A percentile compares a stretch with the other conserved stretches of the same genome.
phyloP scores from a whole-genome alignment of 2,888 invertebrate species.

The Ceriagrion tenellum region DNA sequence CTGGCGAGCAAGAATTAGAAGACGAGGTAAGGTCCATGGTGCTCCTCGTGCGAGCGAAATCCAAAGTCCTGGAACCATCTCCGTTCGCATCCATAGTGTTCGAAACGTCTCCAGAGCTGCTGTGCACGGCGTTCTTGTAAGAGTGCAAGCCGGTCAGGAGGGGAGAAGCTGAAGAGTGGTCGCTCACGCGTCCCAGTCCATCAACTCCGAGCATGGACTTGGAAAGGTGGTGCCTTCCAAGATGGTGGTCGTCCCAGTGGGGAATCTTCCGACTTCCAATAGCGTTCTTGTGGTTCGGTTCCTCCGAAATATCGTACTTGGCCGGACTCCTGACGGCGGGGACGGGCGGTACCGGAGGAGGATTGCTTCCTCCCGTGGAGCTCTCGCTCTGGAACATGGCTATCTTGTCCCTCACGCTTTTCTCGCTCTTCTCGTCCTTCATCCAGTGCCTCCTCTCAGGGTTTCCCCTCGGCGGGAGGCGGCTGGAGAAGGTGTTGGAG shows the following conservation, averaged over 20 bases:
- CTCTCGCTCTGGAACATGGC: conserved; percentile 88
- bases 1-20: conserved; percentile 73
- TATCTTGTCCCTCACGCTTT: conserved; percentile 91
- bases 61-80: conserved; percentile 68
- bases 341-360: conserved; percentile 76
- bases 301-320: conserved; percentile 74
- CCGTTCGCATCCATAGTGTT: conserved; percentile 38
- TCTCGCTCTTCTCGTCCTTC: conserved; percentile 89
- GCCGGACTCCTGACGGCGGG: conserved; percentile 76
- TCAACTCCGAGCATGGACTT: conserved; percentile 52
- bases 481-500: conserved; percentile 8
- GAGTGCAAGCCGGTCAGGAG: neutral
- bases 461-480: conserved; percentile 62
- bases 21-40: conserved; percentile 74
- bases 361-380: conserved; percentile 74
- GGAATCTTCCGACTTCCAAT: neutral
- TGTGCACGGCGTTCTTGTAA: conserved; percentile 41
- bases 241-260: conserved; percentile 14
- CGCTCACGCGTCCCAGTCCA: conserved; percentile 29
- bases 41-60: conserved; percentile 74
- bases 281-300: neutral
- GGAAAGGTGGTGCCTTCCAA: conserved; percentile 40
- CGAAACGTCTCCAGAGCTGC: conserved; percentile 63
- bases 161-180: neutral
- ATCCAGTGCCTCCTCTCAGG: conserved; percentile 77